Evolutionary conservation across 1,140 invertebrate species (phyloP), one percentile per base, ranked within the genome.

Genomic region (Anastrepha obliqua): DNA sequence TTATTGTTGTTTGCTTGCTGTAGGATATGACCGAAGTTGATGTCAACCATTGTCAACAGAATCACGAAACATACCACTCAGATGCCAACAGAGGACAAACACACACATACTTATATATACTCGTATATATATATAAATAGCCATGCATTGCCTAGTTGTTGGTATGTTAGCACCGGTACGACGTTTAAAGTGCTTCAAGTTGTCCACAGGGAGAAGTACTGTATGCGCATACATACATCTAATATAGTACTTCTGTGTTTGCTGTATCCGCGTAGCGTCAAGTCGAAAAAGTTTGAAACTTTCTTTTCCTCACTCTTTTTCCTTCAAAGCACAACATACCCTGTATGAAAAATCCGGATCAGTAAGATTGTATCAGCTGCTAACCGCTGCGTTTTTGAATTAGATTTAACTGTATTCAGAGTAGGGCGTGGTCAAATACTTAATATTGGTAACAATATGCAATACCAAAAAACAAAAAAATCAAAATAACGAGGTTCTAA

Each of bases 211-310:
- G 44, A 17, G 8, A 39, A 67, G 64, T 29, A 39, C 5, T 67
- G 20, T 67, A 7, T 67, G n/a, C 29, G 29, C 29, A 20, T 67
- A 39, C 29, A 20, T 39, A 67, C 11, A n/a, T n/a, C n/a, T n/a
- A n/a, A n/a, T n/a, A n/a, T n/a, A n/a, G n/a, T 29, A 29, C 29
- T 29, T 1, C 29, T 29, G 29, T 29, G 29, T 1, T 29, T 29
- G 29, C 17, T 11, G 15, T 47, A 74, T 29, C 65, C 5, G 67
- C 42, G 39, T 2, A 15, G 39, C 7, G 5, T 15, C 67, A 17
- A 74, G 67, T 20, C 8, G 74, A 81, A 81, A 51, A 81, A 81
- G 74, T 81, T 81, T 20, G 17, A 7, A 81, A 81, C 47, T 81
- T 81, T 81, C 47, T 11, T 81, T 81, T 55, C 11, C 51, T 55